A percentile compares a stretch with the other conserved stretches of the same genome.
phyloP scores from a whole-genome alignment of 1,140 invertebrate species.

The Lordiphosa stackelbergi region DNA sequence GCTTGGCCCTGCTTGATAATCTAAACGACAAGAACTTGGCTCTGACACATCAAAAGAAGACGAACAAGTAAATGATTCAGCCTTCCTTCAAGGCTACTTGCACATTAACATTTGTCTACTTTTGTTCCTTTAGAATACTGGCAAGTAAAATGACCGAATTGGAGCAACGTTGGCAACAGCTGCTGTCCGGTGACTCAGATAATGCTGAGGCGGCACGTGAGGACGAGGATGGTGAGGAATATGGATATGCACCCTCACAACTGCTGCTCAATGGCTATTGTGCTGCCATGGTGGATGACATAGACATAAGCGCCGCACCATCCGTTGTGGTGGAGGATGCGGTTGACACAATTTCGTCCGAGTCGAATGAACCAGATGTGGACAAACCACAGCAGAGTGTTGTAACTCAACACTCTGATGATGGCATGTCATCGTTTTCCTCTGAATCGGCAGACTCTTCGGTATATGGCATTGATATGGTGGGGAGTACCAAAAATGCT shows the following conservation, averaged over 20 bases:
- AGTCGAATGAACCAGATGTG: constrained; percentile 36
- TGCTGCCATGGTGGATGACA: constrained; percentile 78
- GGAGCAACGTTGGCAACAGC: constrained; percentile 78
- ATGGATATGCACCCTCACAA: constrained; percentile 79
- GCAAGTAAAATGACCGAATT: constrained; percentile 80
- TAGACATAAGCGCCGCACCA: constrained; percentile 17
- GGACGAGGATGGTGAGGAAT: constrained; percentile 45
- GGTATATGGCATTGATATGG: constrained; percentile 58
- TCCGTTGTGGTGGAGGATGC: constrained; percentile 22
- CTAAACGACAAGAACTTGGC: constrained; percentile 91
- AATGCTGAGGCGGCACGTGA: constrained; percentile 10
- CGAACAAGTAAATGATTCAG: constrained; percentile 81
- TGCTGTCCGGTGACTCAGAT: constrained; percentile 52
- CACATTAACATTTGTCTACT: neutral
- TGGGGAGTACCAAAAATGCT: constrained; percentile 30
- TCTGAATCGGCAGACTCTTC: constrained; percentile 69
- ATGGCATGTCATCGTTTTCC: constrained; percentile 70
- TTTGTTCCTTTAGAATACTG: constrained; percentile 78
- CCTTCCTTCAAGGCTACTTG: neutral
- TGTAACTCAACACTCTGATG: constrained; percentile 48
- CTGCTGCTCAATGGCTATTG: constrained; percentile 80
- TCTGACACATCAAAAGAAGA: constrained; percentile 89
- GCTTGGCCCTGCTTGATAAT: constrained; percentile 87
- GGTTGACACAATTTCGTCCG: constrained; percentile 43
- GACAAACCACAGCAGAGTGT: constrained; percentile 18